Conservation (phyloP, 2,888 invertebrate genomes). For the Linnaemya tessellans region DNA sequence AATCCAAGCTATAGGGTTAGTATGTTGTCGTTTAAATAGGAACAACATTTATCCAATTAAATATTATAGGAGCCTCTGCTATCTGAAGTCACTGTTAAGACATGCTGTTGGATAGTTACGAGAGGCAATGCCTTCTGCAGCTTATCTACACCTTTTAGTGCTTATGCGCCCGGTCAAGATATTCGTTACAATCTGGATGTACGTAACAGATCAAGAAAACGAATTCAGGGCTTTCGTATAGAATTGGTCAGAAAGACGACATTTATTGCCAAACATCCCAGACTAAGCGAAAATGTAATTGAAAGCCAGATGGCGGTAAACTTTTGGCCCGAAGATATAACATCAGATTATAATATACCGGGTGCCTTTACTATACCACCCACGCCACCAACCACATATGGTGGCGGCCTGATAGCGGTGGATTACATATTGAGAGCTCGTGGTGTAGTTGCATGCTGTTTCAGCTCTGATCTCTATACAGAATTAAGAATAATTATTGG, state of each 20-base stretch:
- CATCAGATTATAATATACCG: constrained; percentile 65
- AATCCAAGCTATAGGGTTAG: constrained; percentile 87
- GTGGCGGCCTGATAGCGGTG: constrained; percentile 68
- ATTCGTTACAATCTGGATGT: constrained; percentile 73
- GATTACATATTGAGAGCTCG: constrained; percentile 67
- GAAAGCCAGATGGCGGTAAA: constrained; percentile 46
- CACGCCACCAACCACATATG: constrained; percentile 68
- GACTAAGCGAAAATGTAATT: constrained; percentile 61
- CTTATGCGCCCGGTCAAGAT: constrained; percentile 75
- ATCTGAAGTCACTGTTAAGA: constrained; percentile 69
- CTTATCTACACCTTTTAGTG: constrained; percentile 74
- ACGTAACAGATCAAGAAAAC: constrained; percentile 74
- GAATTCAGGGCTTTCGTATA: constrained; percentile 68
- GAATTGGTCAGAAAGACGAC: constrained; percentile 68
- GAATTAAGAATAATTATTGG: constrained; percentile 74
- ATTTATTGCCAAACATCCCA: constrained; percentile 74
- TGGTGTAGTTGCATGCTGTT: constrained; percentile 64
- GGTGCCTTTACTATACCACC: constrained; percentile 71
- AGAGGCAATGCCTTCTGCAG: constrained; percentile 73
- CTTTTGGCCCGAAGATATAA: constrained; percentile 23
- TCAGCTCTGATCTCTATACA: constrained; percentile 51
- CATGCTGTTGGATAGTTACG: constrained; percentile 74
- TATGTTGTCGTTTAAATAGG: not conserved
- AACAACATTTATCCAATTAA: no score
- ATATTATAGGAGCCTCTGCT: constrained; percentile 70